Conservation (phyloP, 2,888 invertebrate species). For the Fragum whitleyi region DNA sequence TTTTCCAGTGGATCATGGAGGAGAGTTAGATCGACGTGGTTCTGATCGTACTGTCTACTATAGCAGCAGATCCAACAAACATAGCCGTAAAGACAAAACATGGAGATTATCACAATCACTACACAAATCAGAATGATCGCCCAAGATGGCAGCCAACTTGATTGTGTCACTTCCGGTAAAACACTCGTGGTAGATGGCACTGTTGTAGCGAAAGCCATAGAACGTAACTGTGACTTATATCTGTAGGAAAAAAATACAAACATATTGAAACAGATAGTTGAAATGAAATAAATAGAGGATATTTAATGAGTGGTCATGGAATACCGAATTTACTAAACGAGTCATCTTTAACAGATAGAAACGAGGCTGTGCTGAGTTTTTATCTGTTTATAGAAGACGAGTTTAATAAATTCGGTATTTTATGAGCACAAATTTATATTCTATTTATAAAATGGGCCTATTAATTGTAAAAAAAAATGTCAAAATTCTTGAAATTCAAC, state of each 20-base stretch:
- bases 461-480: too few species aligned
- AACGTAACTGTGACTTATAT: background rate
- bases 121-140: constrained; percentile 1
- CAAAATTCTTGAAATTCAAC: too few species aligned
- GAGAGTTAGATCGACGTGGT: background rate
- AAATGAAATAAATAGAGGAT: too few species aligned
- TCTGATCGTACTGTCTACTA: background rate
- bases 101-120: background rate
- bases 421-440: too few species aligned
- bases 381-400: too few species aligned
- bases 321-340: too few species aligned
- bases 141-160: background rate
- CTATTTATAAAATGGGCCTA: too few species aligned
- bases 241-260: background rate
- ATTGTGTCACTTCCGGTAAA: constrained; percentile 12
- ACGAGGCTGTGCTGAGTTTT: too few species aligned
- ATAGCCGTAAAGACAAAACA: constrained; percentile 12
- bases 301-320: too few species aligned
- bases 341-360: too few species aligned
- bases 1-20: background rate
- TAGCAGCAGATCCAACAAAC: constrained; percentile 18
- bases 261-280: too few species aligned
- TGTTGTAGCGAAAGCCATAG: background rate
- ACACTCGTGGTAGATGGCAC: background rate
- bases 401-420: too few species aligned